Evolutionary conservation across 2,888 invertebrate species (phyloP), one percentile per base, ranked within the genome.

Genomic region (Linnaemya vulpina): DNA sequence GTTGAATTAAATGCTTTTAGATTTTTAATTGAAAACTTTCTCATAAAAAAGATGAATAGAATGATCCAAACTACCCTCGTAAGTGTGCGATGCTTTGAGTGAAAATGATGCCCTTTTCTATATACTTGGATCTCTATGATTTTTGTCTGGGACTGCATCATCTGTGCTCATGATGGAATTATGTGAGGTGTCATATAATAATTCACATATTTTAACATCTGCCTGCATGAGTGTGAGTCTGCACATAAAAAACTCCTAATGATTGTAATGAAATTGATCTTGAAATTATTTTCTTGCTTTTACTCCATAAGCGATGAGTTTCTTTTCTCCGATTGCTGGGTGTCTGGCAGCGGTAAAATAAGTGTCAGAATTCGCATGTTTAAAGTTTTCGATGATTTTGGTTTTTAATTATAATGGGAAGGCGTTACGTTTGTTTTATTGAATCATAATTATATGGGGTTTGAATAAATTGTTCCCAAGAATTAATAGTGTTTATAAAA

Each of bases 141-240:
- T 55, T 74, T 3, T n/a, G n/a, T 49, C n/a, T 30, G 43, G 10
- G 17, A 70, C 58, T 53, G 51, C 75, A 65, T 82, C 81, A 79
- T 85, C 75, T 85, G 85, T 82, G 82, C 49, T 60, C 75, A 79
- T 85, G 85, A 82, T 67, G 82, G 85, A 85, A 85, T 82, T 85
- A 85, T 85, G 82, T 79, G 75, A 74, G 82, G 75, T 85, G 85
- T 82, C 78, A 85, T 82, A 78, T 82, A 78, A 78, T 82, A 85
- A 82, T 71, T 85, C 78, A 82, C 78, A 49, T 53, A 71, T 79
- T 82, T 65, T 60, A 78, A 82, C 82, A 85, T 85, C 85, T 85
- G 85, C 30, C 7, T 20, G 30, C 10, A 65, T 10, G 46, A 38
- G 35, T 30, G 7, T 20, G 20, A 20, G 20, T 38, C 11, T 40